phyloP scores from a whole-genome alignment of 2,797 vertebrate species.

The Masticophis lateralis region DNA sequence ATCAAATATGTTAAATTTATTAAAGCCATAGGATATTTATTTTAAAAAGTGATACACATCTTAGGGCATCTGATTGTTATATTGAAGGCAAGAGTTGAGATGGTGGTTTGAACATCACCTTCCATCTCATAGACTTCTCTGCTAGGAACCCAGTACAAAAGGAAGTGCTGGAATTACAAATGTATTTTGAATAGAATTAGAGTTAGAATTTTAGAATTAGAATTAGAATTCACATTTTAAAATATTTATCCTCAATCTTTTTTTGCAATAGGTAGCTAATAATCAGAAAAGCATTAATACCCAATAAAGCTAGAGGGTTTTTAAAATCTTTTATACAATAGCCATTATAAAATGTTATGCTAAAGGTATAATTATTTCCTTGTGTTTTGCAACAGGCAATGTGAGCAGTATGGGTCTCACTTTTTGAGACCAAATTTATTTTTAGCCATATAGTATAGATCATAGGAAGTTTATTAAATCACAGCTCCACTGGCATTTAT shows the following conservation, averaged over 20 bases:
- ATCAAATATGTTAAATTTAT: neutral
- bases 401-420: neutral
- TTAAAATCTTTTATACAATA: neutral
- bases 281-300: neutral
- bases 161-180: neutral
- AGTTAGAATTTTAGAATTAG: neutral
- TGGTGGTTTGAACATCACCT: neutral
- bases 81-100: neutral
- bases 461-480: neutral
- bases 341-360: neutral
- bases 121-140: neutral
- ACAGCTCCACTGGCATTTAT: neutral
- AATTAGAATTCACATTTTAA: neutral
- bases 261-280: neutral
- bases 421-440: neutral
- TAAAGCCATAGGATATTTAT: neutral
- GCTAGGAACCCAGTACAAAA: neutral
- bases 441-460: neutral
- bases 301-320: neutral
- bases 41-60: neutral
- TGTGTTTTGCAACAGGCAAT: neutral
- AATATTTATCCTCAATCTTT: neutral
- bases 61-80: neutral
- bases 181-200: neutral
- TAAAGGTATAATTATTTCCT: neutral